Percentiles rank a stretch among this genome's conserved stretches.
These are phyloP conservation scores for Oscheius onirici DNA, from an alignment of 2,888 invertebrate genomes.

Conservation along the genomic window DNA sequence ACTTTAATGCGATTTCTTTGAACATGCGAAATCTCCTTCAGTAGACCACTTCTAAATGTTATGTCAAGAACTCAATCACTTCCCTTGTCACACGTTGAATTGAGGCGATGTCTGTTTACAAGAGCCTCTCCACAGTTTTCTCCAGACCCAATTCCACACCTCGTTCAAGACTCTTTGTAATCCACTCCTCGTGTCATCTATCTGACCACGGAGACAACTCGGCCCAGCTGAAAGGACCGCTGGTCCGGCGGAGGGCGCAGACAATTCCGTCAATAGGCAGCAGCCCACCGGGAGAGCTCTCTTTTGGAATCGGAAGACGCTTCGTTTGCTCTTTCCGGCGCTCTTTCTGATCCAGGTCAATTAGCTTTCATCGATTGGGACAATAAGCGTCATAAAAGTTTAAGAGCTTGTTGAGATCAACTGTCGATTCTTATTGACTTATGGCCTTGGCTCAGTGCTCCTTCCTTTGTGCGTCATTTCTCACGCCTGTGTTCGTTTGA, in stretches of 20 bases:
- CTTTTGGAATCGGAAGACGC: slow-evolving; percentile 3
- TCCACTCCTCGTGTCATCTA: slow-evolving; percentile 10
- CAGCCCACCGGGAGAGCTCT: slow-evolving; percentile 1
- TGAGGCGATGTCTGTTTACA: not conserved
- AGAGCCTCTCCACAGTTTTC: not conserved
- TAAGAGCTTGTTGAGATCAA: not conserved
- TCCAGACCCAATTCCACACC: not conserved
- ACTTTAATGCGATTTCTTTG: too few relatives aligned
- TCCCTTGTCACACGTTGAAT: not conserved
- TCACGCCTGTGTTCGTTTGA: too few relatives aligned
- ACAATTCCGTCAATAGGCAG: slow-evolving; percentile 23
- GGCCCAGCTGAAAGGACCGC: slow-evolving; percentile 3
- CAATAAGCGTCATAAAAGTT: not conserved
- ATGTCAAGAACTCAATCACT: too few relatives aligned
- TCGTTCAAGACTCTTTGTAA: slow-evolving; percentile 18
- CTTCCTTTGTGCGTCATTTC: not conserved
- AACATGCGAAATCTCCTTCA: too few relatives aligned
- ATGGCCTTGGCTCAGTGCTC: not conserved
- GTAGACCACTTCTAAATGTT: too few relatives aligned
- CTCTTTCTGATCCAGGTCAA: not conserved
- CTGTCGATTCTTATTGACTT: not conserved
- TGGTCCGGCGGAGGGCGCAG: slow-evolving; percentile 24
- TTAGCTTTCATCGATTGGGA: not conserved
- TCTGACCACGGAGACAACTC: slow-evolving; percentile 1
- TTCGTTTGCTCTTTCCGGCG: not conserved